These are phyloP conservation scores for Austrolebias charrua DNA, from an alignment of 2,797 vertebrate genomes.

Conservation along the genomic window DNA sequence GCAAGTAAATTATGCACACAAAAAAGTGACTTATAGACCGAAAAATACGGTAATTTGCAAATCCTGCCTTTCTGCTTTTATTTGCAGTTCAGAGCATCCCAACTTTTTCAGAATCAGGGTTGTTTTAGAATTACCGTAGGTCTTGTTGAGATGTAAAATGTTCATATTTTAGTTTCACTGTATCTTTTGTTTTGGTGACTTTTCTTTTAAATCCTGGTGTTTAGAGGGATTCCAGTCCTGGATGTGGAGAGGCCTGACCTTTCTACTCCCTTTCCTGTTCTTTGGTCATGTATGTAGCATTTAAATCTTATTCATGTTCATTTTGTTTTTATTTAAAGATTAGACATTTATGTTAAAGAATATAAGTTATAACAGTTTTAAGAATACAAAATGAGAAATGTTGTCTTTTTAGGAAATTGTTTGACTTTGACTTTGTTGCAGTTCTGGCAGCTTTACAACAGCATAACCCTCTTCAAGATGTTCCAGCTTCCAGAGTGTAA, in stretches of 20 bases:
- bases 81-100: too few relatives aligned
- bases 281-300: constrained; percentile 89
- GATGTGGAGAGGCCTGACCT: constrained; percentile 98
- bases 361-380: too few relatives aligned
- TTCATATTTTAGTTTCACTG: background rate
- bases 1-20: too few relatives aligned
- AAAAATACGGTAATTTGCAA: too few relatives aligned
- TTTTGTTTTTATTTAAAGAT: background rate
- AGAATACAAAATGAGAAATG: too few relatives aligned
- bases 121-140: background rate
- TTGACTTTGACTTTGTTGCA: constrained; percentile 49
- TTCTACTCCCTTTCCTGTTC: constrained; percentile 95
- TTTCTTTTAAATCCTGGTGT: constrained; percentile 13
- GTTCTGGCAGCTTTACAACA: constrained; percentile 97
- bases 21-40: too few relatives aligned
- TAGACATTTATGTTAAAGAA: too few relatives aligned
- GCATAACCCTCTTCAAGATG: constrained; percentile 89
- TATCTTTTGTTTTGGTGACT: background rate
- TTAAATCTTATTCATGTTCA: background rate
- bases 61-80: too few relatives aligned
- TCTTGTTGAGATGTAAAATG: background rate
- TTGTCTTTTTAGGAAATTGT: background rate
- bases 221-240: constrained; percentile 98
- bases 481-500: constrained; percentile 89
- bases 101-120: too few relatives aligned